Base-by-base conservation (phyloP, 2,888 invertebrate species). In the Pseudanteris insignis region DNA sequence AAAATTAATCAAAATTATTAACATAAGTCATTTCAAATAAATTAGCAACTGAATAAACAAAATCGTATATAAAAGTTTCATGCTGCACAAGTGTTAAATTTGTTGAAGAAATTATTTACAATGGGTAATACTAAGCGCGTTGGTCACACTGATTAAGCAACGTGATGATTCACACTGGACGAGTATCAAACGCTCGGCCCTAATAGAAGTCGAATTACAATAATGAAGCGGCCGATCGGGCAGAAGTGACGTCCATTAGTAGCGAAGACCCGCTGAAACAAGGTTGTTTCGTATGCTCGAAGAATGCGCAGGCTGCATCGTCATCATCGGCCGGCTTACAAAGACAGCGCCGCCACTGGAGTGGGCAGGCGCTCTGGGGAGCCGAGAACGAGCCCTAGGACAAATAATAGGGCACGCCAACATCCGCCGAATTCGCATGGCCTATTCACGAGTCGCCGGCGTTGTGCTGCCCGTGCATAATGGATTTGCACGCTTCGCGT, bases 351-450 rank as follows among this genome's bases (percentile, higher is more conserved):
- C 75, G 77, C 74, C 72, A 71, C 71, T 67, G 70, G 69, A 65
- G 66, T 65, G 63, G 61, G 65, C 63, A 61, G 57, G 53, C 66
- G 60, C 50, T 65, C 64, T 58, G 53, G 55, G 79, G 79, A 61
- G 57, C 38, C 53, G 54, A 77, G 57, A 51, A 76, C 77, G 76
- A 78, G 77, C 75, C 75, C 78, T 77, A 79, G 77, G 78, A 76
- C 76, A 79, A 79, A 78, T 79, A 78, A 79, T 76, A 79, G 76
- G 76, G 71, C 72, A 67, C 66, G 58, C 64, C 60, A 67, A 68
- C 68, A 67, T 69, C 69, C 65, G 60, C 48, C 68, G 37, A 54
- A 69, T 70, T 66, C 69, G 70, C 71, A 75, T 70, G 70, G 73
- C 70, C 74, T 74, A 72, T 75, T 77, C 77, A 77, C 73, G 71